phyloP scores from a whole-genome alignment of 2,113 vertebrate genomes.

The Felis catus region F.catus_Fca126_mat1.0 CM031418.1:83035501-83036000 shows the following conservation, averaged over 20 bases:
- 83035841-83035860: slow-evolving; percentile 95
- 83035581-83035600: slow-evolving; percentile 92
- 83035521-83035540: slow-evolving; percentile 95
- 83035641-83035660: background rate
- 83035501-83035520: slow-evolving; percentile 85
- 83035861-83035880: slow-evolving; percentile 93
- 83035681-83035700: background rate
- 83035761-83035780: background rate
- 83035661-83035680: background rate
- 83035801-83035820: slow-evolving; percentile 98
- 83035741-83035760: background rate
- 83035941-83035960: background rate
- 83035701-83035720: background rate
- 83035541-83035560: slow-evolving; percentile 97
- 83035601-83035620: slow-evolving; percentile 94
- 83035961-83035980: background rate
- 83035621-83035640: background rate
- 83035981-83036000: background rate
- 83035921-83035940: slow-evolving; percentile 66
- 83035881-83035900: slow-evolving; percentile 93
- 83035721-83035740: background rate
- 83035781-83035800: slow-evolving; percentile 96
- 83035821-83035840: slow-evolving; percentile 98
- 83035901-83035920: slow-evolving; percentile 61
- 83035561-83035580: slow-evolving; percentile 98